These are phyloP conservation scores for Diacarnus erythraeanus DNA, from an alignment of 37 sponge, comb jelly and placozoan species.

Conservation along the genomic window DNA sequence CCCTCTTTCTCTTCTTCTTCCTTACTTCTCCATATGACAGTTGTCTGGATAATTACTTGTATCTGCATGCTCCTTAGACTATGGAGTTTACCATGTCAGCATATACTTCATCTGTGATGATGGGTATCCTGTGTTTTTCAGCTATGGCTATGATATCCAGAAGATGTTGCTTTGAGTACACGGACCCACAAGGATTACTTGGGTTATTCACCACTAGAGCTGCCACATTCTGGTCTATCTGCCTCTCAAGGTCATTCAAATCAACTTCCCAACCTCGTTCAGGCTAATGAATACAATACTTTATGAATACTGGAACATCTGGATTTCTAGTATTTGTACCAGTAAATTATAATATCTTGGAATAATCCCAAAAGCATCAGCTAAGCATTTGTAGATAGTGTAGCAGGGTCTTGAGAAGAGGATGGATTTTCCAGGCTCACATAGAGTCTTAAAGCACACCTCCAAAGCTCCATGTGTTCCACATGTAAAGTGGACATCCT, in stretches of 20 bases:
- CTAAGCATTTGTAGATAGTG: constrained; percentile 68
- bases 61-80: too few species aligned
- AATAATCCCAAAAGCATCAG: constrained; percentile 49
- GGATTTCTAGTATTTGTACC: constrained; percentile 25
- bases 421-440: constrained; percentile 67
- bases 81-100: constrained; percentile 71
- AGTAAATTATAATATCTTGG: constrained; percentile 57
- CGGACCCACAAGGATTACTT: constrained; percentile 95
- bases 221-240: constrained; percentile 79
- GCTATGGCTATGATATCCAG: constrained; percentile 78
- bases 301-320: neutral
- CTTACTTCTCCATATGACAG: too few species aligned
- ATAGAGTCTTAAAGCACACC: constrained; percentile 50
- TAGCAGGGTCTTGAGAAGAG: constrained; percentile 88
- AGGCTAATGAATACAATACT: constrained; percentile 46
- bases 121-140: constrained; percentile 66
- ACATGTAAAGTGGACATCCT: constrained; percentile 84
- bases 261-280: constrained; percentile 87
- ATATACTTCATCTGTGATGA: constrained; percentile 93
- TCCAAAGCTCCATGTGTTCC: constrained; percentile 87
- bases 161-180: constrained; percentile 76
- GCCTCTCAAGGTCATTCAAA: constrained; percentile 80
- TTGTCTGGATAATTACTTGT: too few species aligned
- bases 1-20: too few species aligned
- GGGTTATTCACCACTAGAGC: constrained; percentile 91